Percentiles rank a stretch among this genome's conserved stretches.
Evolutionary conservation across 2,113 vertebrate species (phyloP).

Genomic region (Lanius collurio): DNA sequence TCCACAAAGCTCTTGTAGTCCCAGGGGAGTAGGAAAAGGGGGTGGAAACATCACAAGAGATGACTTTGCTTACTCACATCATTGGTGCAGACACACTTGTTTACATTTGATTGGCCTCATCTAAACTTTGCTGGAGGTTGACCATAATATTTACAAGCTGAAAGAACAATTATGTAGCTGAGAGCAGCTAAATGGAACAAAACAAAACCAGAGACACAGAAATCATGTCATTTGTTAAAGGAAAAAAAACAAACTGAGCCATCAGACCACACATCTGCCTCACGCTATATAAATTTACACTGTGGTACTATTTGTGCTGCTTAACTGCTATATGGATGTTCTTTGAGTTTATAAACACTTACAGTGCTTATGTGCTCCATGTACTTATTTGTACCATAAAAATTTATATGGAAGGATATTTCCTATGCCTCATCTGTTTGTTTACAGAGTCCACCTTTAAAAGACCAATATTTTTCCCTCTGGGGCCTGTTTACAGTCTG

Average conservation of each 20-base stretch:
- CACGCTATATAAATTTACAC: constrained; percentile 10
- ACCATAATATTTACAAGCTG: constrained; percentile 62
- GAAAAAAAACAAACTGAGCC: not conserved
- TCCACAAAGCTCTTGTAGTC: not conserved
- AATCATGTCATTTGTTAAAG: constrained; percentile 9
- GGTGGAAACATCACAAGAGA: constrained; percentile 13
- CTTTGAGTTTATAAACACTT: constrained; percentile 10
- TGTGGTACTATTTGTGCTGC: not conserved
- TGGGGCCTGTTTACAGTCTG: constrained; percentile 10
- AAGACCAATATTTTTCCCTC: constrained; percentile 23
- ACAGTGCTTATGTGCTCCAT: not conserved
- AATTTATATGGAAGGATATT: not conserved
- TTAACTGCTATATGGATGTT: not conserved
- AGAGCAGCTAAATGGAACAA: constrained; percentile 52
- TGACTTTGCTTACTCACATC: not conserved
- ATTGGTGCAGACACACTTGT: constrained; percentile 13
- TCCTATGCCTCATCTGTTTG: constrained; percentile 30
- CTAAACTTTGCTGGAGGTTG: constrained; percentile 60
- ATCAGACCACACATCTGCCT: constrained; percentile 52
- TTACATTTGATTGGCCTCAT: constrained; percentile 52
- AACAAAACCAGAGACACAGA: constrained; percentile 12
- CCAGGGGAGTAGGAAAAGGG: not conserved
- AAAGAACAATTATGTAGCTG: constrained; percentile 43
- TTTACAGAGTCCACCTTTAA: constrained; percentile 39
- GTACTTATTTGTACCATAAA: not conserved